phyloP scores from a whole-genome alignment of 2,113 vertebrate species.

The Rhabdornis inornatus region DNA sequence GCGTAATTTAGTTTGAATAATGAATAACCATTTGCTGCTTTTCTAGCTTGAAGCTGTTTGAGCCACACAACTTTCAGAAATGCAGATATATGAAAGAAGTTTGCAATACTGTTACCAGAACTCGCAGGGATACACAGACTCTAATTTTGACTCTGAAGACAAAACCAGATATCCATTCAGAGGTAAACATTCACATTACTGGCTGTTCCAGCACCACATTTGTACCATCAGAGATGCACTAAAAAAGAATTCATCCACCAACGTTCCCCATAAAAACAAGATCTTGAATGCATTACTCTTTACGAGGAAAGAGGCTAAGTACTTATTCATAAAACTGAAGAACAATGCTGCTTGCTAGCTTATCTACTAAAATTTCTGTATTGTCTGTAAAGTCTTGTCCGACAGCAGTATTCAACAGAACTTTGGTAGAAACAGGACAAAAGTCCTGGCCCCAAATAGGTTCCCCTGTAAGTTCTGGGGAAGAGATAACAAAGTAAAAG shows the following conservation, averaged over 20 bases:
- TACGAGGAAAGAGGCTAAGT: not conserved
- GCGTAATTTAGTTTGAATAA: not conserved
- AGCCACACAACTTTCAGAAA: not conserved
- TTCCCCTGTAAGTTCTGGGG: not conserved
- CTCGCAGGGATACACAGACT: not conserved
- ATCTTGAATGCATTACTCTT: not conserved
- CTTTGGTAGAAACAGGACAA: not conserved
- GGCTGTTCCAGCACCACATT: not conserved
- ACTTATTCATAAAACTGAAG: not conserved
- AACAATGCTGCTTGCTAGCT: not conserved
- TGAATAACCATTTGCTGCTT: not conserved
- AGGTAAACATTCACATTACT: not conserved
- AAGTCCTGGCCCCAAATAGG: not conserved
- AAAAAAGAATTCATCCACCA: not conserved
- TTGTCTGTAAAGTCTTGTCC: not conserved
- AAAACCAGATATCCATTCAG: not conserved
- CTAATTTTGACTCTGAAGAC: not conserved
- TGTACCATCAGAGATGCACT: not conserved
- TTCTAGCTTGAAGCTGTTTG: not conserved
- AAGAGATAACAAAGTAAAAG: not conserved
- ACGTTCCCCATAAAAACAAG: not conserved
- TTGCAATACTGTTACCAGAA: not conserved
- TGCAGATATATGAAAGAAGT: not conserved
- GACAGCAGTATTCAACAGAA: not conserved
- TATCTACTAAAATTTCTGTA: not conserved